phyloP scores from a whole-genome alignment of 2,113 vertebrate genomes.

The Sinocyclocheilus anshuiensis region DNA sequence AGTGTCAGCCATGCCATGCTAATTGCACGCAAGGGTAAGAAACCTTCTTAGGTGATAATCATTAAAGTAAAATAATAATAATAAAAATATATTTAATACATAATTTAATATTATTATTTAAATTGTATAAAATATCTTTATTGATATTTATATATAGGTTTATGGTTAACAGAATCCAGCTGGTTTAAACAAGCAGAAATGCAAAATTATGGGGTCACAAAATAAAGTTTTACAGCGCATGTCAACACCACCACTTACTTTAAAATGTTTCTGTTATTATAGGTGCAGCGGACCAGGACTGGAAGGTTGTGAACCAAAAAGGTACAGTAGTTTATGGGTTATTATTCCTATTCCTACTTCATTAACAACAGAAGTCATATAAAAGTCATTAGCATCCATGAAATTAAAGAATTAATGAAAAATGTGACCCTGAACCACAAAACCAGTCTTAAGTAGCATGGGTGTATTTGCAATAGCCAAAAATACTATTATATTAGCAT shows the following conservation, averaged over 20 bases:
- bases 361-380: not conserved
- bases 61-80: not conserved
- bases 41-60: not conserved
- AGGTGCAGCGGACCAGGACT: constrained; percentile 60
- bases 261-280: constrained; percentile 24
- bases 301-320: constrained; percentile 45
- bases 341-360: not conserved
- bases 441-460: too few species aligned
- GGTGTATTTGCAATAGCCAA: too few species aligned
- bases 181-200: not conserved
- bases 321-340: not conserved
- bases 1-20: constrained; percentile 84
- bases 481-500: too few species aligned
- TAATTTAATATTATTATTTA: not conserved
- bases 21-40: constrained; percentile 89
- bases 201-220: not conserved
- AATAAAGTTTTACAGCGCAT: not conserved
- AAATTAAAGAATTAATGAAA: not conserved
- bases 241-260: not conserved
- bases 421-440: not conserved
- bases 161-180: not conserved
- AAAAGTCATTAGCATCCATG: not conserved
- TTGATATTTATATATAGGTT: not conserved
- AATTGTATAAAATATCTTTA: not conserved
- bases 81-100: not conserved